Conservation (phyloP, 1,140 invertebrate genomes). For the Lepeophtheirus salmonis region DNA sequence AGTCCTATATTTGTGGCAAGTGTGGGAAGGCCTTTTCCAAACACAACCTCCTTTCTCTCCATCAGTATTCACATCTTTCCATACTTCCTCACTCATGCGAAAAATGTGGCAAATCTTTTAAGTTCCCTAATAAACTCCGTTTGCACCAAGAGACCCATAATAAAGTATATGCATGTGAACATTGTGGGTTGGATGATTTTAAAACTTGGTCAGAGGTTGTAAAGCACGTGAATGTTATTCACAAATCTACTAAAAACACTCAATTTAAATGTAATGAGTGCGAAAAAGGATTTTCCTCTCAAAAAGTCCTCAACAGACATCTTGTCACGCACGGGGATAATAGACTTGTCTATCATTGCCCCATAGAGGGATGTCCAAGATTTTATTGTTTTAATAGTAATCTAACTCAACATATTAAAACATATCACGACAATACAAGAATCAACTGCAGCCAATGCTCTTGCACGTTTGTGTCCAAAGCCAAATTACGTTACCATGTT, state of each 20-base stretch:
- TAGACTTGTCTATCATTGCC: neutral
- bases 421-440: neutral
- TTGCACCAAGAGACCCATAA: neutral
- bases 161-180: neutral
- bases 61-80: neutral
- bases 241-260: neutral
- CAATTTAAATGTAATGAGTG: neutral
- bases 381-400: neutral
- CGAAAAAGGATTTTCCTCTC: neutral
- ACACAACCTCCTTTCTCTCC: neutral
- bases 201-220: neutral
- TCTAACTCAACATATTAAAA: neutral
- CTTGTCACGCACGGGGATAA: neutral
- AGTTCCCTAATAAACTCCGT: neutral
- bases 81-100: neutral
- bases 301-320: neutral
- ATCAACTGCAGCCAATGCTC: neutral
- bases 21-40: neutral
- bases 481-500: neutral
- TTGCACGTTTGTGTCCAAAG: neutral
- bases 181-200: neutral
- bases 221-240: neutral
- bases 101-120: neutral
- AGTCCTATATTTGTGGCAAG: neutral
- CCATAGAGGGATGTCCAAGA: neutral